Evolutionary conservation across 2,113 vertebrate genomes (phyloP).

Genomic region (Rhynchomys soricoides): DNA sequence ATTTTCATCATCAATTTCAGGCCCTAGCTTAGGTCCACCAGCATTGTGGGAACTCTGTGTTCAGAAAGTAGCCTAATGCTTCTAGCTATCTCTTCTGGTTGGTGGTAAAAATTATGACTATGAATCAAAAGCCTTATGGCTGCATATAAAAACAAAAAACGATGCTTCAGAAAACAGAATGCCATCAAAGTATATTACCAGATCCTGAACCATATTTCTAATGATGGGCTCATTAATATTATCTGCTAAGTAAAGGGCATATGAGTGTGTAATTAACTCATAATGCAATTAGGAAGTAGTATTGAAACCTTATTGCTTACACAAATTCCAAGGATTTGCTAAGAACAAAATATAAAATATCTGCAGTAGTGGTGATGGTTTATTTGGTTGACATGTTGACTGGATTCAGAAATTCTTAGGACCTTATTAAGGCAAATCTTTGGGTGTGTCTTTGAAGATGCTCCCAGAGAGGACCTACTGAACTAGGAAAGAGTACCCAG

Average conservation of each 20-base stretch:
- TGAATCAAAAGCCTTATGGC: neutral
- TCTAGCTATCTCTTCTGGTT: neutral
- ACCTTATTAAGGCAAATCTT: neutral
- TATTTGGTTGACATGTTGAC: neutral
- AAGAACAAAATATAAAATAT: conserved; percentile 1
- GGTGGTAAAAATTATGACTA: neutral
- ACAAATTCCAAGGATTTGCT: neutral
- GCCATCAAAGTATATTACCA: neutral
- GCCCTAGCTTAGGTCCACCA: neutral
- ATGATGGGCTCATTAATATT: neutral
- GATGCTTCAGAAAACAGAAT: neutral
- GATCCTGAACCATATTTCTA: neutral
- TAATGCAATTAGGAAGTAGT: neutral
- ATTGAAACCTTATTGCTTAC: neutral
- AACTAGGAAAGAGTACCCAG: neutral
- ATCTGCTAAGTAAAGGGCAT: conserved; percentile 1
- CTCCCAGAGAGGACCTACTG: neutral
- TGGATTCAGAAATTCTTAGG: neutral
- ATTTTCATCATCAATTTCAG: neutral
- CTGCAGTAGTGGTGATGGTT: neutral
- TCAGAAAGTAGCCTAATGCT: neutral
- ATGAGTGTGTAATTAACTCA: neutral
- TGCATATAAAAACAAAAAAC: neutral
- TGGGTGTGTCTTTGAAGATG: neutral
- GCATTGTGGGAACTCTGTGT: neutral